Evolutionary conservation across 2,888 invertebrate species (phyloP), one percentile per base, ranked within the genome.

Genomic region (Parnassius smintheus): DNA sequence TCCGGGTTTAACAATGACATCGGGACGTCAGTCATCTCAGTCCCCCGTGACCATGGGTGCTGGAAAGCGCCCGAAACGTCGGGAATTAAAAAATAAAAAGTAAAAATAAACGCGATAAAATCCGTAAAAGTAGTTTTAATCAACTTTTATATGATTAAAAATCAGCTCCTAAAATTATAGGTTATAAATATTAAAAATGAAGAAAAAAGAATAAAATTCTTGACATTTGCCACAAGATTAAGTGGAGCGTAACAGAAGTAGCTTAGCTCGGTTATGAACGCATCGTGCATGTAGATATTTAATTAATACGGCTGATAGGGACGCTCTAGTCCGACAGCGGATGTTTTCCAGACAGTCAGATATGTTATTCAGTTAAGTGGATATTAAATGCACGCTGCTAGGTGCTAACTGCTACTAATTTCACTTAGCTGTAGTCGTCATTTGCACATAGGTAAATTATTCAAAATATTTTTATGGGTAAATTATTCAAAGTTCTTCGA

Each of bases 291-390:
- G 56, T 62, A 57, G 57, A 65, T 65, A 59, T 46, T 66, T 68
- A 66, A 64, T 65, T 68, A 61, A 66, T 69, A 69, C 61, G 42
- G 65, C 62, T 53, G 65, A 60, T 64, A 66, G 68, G 58, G 70
- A 70, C 67, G 66, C 68, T 65, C 65, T 67, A 69, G 72, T 66
- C 68, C 50, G 52, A 41, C 67, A 67, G 72, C 83, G 85, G 84
- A 85, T 80, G 83, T 76, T 72, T 75, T 67, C 76, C 81, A 85
- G 83, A 84, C 85, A 64, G 65, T 56, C 61, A 68, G 66, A 68
- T 70, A 68, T 67, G 66, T 70, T 70, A 71, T 70, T 75, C 75
- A 79, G 70, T 72, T 77, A 80, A 79, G 75, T 77, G 78, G 74
- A 75, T 73, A 78, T 76, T 77, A 80, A 81, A 76, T 75, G 78